A percentile compares a stretch with the other conserved stretches of the same genome.
Evolutionary conservation across 2,888 invertebrate genomes (phyloP).

Genomic region (Caradrina clavipalpis): DNA sequence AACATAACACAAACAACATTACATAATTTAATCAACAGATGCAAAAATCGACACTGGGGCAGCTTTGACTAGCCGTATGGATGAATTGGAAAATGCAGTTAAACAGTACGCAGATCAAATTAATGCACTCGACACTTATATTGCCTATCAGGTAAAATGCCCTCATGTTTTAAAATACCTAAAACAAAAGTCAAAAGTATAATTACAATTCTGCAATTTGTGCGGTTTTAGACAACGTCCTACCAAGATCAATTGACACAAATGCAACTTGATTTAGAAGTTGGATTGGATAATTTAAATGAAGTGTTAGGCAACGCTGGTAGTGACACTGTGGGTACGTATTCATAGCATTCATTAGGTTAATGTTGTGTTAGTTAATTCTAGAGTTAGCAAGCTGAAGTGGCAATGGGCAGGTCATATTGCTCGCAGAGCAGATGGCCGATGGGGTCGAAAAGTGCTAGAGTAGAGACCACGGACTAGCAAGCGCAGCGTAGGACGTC

Average conservation of each 20-base stretch:
- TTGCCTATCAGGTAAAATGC: conserved; percentile 78
- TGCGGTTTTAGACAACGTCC: conserved; percentile 77
- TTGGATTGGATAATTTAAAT: conserved; percentile 81
- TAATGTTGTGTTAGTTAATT: too few species aligned
- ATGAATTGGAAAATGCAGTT: conserved; percentile 73
- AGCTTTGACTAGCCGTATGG: conserved; percentile 71
- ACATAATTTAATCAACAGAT: conserved; percentile 70
- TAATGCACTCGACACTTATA: conserved; percentile 77
- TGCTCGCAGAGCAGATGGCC: too few species aligned
- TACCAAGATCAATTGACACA: conserved; percentile 86
- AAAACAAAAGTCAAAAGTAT: neutral
- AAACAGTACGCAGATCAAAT: conserved; percentile 78
- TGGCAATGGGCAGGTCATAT: too few species aligned
- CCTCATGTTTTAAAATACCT: neutral
- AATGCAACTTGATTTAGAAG: conserved; percentile 86
- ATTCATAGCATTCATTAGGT: neutral
- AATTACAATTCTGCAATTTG: neutral
- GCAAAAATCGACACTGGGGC: conserved; percentile 70
- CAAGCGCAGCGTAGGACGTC: too few species aligned
- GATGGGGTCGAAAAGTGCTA: too few species aligned
- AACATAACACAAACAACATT: too few species aligned
- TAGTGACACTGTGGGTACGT: conserved; percentile 79
- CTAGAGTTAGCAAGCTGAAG: too few species aligned
- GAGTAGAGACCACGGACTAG: too few species aligned
- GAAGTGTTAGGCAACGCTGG: conserved; percentile 80